Evolutionary conservation across 1,140 invertebrate species (phyloP), one percentile per base, ranked within the genome.

Genomic region (Linepithema humile): DNA sequence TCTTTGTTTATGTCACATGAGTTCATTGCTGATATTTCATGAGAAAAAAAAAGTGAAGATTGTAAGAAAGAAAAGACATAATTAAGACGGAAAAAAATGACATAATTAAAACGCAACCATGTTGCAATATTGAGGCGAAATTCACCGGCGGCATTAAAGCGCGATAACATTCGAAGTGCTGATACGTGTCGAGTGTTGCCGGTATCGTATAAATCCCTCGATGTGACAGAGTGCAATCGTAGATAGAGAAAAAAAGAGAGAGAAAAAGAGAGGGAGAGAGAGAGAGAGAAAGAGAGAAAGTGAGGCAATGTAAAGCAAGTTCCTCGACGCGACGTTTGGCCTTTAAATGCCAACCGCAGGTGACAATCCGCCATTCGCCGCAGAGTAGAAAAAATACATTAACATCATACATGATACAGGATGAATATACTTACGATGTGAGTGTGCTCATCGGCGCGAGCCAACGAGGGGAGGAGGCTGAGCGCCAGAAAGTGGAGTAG

Each of bases 371-470:
- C 43, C 12, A 62, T 32, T 60, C n/a, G n/a, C n/a, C n/a, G n/a
- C n/a, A 17, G 3, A 6, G 5, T 0, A 3, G 12, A 17, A 7
- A 9, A 3, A 53, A 38, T 10, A 38, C 12, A 10, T 7, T 17
- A 26, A 10, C 5, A n/a, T 17, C 1, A 32, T 17, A 32, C 20
- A 6, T 12, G 12, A 17, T 7, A n/a, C 7, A 3, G 57, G 38
- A 62, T 45, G 4, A n/a, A 38, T 67, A 72, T 89, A 95, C 95
- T 95, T 93, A 96, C 96, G 78, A 95, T 90, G 89, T 96, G 96
- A 91, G 93, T 95, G 88, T 96, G 96, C 89, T 96, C 96, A 89
- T 96, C 96, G 29, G 95, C 92, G 78, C 86, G 90, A 77, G 92
- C 93, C 32, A 88, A 20, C 40, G 12, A 69, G 26, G 90, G 89